A percentile compares a stretch with the other conserved stretches of the same genome.
Conservation (phyloP, 2,888 invertebrate genomes). For the Dysmachus trigonus region DNA sequence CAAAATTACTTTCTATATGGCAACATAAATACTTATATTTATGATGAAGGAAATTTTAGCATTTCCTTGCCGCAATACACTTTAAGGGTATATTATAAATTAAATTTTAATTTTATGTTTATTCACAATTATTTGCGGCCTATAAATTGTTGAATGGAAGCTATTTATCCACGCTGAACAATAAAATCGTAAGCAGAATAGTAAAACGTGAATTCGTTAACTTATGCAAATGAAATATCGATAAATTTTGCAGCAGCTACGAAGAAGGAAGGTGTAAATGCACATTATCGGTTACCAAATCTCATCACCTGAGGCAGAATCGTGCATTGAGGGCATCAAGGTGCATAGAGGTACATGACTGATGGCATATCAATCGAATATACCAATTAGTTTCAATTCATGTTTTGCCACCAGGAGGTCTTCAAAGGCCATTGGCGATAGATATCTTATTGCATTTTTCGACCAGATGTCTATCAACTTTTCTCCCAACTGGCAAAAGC, state of each 20-base stretch:
- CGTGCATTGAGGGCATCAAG: conserved; percentile 3
- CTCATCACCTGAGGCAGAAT: background rate
- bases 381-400: conserved; percentile 44
- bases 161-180: background rate
- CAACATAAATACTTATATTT: too few relatives aligned
- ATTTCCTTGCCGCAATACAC: background rate
- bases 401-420: conserved; percentile 38
- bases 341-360: conserved; percentile 25
- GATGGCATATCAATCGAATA: conserved; percentile 30
- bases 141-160: background rate
- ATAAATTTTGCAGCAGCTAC: background rate
- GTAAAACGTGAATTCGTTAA: background rate
- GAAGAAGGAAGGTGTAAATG: conserved; percentile 26
- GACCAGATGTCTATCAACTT: conserved; percentile 29
- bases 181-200: background rate
- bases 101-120: background rate
- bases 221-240: background rate
- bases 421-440: conserved; percentile 32
- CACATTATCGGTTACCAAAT: conserved; percentile 19
- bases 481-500: background rate
- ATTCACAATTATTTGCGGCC: background rate
- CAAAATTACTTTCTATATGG: too few relatives aligned
- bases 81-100: too few relatives aligned
- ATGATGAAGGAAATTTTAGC: background rate
- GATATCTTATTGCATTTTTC: conserved; percentile 35